These are phyloP conservation scores for Vipera ursinii DNA, from an alignment of 2,797 vertebrate genomes.

Conservation along the genomic window DNA sequence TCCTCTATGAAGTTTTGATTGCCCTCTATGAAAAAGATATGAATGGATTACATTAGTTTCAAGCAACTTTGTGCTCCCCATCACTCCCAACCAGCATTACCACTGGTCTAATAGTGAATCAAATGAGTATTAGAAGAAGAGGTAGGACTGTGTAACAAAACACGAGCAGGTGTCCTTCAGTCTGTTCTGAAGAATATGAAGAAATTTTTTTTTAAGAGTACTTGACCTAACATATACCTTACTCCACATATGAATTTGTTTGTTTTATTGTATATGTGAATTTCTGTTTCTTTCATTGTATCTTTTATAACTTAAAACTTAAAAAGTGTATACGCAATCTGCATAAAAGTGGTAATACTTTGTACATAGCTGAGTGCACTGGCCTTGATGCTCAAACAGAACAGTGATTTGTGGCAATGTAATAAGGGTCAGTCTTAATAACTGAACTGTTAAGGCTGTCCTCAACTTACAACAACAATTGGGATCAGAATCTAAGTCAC, in stretches of 20 bases:
- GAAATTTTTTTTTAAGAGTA: not conserved
- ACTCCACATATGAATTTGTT: not conserved
- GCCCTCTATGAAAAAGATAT: constrained; percentile 77
- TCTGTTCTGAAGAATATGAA: not conserved
- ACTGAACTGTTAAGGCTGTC: not conserved
- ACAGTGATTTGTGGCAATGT: not conserved
- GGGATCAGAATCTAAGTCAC: not conserved
- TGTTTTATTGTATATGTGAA: not conserved
- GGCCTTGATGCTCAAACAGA: not conserved
- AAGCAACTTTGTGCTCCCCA: not conserved
- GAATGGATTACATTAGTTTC: not conserved
- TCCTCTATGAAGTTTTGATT: constrained; percentile 88
- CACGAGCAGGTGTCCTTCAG: not conserved
- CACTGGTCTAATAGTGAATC: not conserved
- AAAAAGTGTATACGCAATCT: not conserved
- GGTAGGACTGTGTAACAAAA: not conserved
- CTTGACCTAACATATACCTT: not conserved
- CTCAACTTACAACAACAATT: not conserved
- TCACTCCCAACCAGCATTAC: not conserved
- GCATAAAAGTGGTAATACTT: not conserved
- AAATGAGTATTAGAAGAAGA: not conserved
- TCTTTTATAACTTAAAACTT: not conserved
- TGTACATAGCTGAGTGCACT: not conserved
- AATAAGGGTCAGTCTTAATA: not conserved
- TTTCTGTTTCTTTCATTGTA: not conserved